Conservation (phyloP, 2,888 invertebrate species). For the Cecidostiba fungosa region DNA sequence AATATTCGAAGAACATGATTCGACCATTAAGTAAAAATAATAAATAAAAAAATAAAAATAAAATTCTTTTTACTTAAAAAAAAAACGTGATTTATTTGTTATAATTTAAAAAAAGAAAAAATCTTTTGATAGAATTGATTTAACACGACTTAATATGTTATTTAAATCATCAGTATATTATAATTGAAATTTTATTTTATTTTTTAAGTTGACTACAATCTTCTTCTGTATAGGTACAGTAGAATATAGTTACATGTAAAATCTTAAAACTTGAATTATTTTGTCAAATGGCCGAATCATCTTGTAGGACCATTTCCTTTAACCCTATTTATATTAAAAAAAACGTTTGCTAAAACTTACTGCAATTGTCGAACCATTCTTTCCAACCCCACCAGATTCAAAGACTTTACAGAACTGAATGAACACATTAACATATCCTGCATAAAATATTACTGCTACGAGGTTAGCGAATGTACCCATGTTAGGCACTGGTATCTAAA, state of each 20-base stretch:
- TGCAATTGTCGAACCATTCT: conserved; percentile 99
- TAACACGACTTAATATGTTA: no score
- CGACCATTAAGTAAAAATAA: conserved; percentile 1
- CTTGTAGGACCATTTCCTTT: conserved; percentile 20
- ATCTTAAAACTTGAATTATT: neutral
- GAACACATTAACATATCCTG: conserved; percentile 85
- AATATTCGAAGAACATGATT: conserved; percentile 17
- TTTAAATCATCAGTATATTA: no score
- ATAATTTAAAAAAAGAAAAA: no score
- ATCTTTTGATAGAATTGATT: no score
- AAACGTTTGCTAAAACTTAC: conserved; percentile 85
- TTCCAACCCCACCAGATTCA: conserved; percentile 95
- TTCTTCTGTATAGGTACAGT: no score
- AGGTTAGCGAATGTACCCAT: conserved; percentile 74
- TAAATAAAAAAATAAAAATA: neutral
- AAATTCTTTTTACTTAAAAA: neutral
- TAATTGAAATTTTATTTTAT: no score
- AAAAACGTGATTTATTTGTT: no score
- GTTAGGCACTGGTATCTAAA: conserved; percentile 77
- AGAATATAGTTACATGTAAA: neutral
- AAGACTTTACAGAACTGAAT: conserved; percentile 87
- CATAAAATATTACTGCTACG: conserved; percentile 82
- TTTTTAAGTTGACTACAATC: no score
- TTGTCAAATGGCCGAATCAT: conserved; percentile 31
- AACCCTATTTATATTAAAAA: conserved; percentile 20